A percentile compares a stretch with the other conserved stretches of the same genome.
Evolutionary conservation across 2,797 vertebrate genomes (phyloP).

Genomic region (Paedocypris micromegethes): DNA sequence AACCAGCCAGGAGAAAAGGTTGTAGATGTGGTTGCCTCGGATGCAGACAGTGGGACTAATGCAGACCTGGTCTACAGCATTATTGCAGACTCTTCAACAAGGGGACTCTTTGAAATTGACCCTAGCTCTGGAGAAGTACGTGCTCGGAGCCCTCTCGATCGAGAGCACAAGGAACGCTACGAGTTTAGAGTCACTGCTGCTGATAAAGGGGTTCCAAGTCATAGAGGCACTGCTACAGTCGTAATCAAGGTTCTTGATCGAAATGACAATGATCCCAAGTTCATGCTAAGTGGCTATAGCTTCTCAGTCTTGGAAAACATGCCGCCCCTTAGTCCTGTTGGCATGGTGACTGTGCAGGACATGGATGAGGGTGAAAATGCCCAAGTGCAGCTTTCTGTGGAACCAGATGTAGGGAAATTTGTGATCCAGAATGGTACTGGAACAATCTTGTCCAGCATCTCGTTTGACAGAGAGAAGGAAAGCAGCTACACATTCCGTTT

Average conservation of each 20-base stretch:
- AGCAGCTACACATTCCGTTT: constrained; percentile 96
- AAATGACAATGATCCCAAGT: constrained; percentile 98
- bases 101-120: constrained; percentile 89
- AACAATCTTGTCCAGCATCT: constrained; percentile 96
- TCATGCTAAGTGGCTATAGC: constrained; percentile 97
- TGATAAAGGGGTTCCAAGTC: constrained; percentile 90
- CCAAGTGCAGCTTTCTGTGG: constrained; percentile 84
- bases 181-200: constrained; percentile 89
- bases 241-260: constrained; percentile 90
- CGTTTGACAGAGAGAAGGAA: constrained; percentile 95
- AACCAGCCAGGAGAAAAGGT: constrained; percentile 87
- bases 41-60: constrained; percentile 93
- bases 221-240: constrained; percentile 91
- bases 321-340: constrained; percentile 93
- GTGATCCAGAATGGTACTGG: constrained; percentile 96
- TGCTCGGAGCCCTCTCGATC: constrained; percentile 86
- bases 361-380: constrained; percentile 95
- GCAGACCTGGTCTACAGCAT: constrained; percentile 89
- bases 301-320: constrained; percentile 99
- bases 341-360: constrained; percentile 97
- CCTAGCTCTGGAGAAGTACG: constrained; percentile 86
- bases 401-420: constrained; percentile 94
- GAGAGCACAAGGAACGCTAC: constrained; percentile 88
- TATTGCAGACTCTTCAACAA: constrained; percentile 79
- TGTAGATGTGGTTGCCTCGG: constrained; percentile 84